A percentile compares a stretch with the other conserved stretches of the same genome.
These are phyloP conservation scores for Salvator merianae DNA, from an alignment of 2,113 vertebrate species.

Conservation along the genomic window DNA sequence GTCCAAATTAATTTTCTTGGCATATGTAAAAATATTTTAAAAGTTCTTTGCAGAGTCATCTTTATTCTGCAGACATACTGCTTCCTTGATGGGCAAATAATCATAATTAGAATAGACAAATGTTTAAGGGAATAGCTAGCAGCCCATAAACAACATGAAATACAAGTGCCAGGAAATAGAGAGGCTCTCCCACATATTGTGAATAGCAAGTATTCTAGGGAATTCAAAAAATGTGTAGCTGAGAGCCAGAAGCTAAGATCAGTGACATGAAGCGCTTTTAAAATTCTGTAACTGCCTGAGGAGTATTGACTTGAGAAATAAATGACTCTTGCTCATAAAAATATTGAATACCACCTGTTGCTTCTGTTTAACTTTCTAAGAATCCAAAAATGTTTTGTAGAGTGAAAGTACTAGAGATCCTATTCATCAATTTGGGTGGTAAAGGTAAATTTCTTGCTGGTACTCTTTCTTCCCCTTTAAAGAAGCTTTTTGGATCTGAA, in stretches of 20 bases:
- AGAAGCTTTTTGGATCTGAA: neutral
- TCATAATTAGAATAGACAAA: conserved; percentile 2
- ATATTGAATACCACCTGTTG: conserved; percentile 63
- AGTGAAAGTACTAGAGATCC: neutral
- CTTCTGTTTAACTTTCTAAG: conserved; percentile 15
- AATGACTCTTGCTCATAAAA: conserved; percentile 38
- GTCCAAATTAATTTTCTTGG: neutral
- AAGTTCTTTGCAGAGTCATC: neutral
- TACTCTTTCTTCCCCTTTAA: neutral
- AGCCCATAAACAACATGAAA: conserved; percentile 48
- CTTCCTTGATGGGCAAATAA: fast-evolving
- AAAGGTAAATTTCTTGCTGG: neutral
- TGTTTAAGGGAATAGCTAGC: conserved; percentile 31
- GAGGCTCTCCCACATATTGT: conserved; percentile 29
- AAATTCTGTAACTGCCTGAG: conserved; percentile 50
- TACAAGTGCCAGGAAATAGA: conserved; percentile 23
- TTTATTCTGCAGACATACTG: neutral
- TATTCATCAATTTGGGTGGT: neutral
- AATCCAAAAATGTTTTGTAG: neutral
- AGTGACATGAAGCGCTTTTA: conserved; percentile 52
- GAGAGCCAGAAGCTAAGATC: conserved; percentile 54
- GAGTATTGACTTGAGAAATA: conserved; percentile 51
- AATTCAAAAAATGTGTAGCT: conserved; percentile 64
- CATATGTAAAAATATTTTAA: neutral
- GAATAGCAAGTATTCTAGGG: conserved; percentile 40